A percentile compares a stretch with the other conserved stretches of the same genome.
phyloP scores from a whole-genome alignment of 2,888 invertebrate species.

The Xestia sexstrigata region DNA sequence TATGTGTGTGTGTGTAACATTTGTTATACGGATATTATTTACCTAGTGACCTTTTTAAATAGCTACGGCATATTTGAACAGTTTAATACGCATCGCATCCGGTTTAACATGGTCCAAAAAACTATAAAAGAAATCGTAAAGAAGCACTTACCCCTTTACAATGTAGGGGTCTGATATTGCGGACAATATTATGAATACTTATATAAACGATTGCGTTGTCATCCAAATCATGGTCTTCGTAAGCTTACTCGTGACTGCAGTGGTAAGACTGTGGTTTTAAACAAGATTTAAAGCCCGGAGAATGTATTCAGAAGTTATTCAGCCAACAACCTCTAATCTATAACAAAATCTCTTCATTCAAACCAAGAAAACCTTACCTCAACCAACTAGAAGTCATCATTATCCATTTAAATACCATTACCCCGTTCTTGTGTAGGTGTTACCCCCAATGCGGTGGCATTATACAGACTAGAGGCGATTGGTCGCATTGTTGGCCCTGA shows the following conservation, averaged over 20 bases:
- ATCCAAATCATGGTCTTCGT: neutral
- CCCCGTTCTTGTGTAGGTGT: constrained; percentile 10
- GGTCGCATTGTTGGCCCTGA: constrained; percentile 59
- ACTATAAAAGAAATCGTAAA: too few species aligned
- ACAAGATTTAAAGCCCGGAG: neutral
- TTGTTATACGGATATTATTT: too few species aligned
- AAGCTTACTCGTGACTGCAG: neutral
- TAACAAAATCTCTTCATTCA: constrained; percentile 3
- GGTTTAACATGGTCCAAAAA: too few species aligned
- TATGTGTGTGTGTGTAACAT: too few species aligned
- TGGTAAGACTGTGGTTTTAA: neutral
- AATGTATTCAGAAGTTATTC: too few species aligned
- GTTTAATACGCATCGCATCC: too few species aligned
- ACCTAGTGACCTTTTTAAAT: too few species aligned
- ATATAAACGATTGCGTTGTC: neutral
- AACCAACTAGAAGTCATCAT: constrained; percentile 21
- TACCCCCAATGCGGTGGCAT: constrained; percentile 24
- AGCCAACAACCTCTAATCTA: neutral
- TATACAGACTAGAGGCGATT: constrained; percentile 58
- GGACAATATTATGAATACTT: neutral
- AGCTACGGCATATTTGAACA: too few species aligned
- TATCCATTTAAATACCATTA: constrained; percentile 22
- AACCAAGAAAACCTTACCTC: constrained; percentile 12
- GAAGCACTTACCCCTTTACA: neutral
- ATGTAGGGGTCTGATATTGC: neutral